phyloP scores from a whole-genome alignment of 53 echinoderm and acorn worm genomes.

The Holothuria leucospilota region DNA sequence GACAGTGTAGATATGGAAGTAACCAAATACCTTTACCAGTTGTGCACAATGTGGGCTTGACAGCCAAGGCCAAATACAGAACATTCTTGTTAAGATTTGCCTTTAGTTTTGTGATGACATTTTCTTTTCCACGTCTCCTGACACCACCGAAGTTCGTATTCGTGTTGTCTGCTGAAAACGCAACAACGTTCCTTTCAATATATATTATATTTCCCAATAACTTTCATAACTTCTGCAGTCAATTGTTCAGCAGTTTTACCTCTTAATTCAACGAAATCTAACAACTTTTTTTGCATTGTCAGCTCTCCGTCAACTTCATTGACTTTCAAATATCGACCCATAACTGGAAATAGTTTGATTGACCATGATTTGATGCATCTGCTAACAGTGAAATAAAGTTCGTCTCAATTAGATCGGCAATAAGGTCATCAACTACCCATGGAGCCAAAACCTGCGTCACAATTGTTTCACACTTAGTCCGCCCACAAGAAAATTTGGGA shows the following conservation, averaged over 20 bases:
- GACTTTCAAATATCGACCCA: conserved; percentile 11
- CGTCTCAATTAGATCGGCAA: conserved; percentile 3
- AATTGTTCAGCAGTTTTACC: conserved; percentile 6
- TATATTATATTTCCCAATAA: background rate
- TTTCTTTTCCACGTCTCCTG: background rate
- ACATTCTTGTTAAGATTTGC: background rate
- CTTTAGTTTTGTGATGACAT: conserved; percentile 5
- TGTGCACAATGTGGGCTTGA: background rate
- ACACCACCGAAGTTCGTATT: conserved; percentile 11
- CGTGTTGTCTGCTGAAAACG: background rate
- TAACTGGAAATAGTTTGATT: background rate
- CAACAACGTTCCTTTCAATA: conserved; percentile 5
- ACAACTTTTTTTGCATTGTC: background rate
- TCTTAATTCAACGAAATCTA: background rate
- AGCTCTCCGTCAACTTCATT: background rate
- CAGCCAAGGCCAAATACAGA: conserved; percentile 15
- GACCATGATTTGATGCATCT: conserved; percentile 4
- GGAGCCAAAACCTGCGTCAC: background rate
- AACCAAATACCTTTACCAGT: too few relatives aligned
- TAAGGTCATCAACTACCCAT: background rate
- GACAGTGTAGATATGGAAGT: conserved; percentile 9
- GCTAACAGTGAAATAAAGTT: background rate
- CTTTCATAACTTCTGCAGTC: conserved; percentile 10
- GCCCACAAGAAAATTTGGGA: conserved; percentile 14
- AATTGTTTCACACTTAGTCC: background rate